These are phyloP conservation scores for Papilio elwesi DNA, from an alignment of 2,888 invertebrate species.

Conservation along the genomic window DNA sequence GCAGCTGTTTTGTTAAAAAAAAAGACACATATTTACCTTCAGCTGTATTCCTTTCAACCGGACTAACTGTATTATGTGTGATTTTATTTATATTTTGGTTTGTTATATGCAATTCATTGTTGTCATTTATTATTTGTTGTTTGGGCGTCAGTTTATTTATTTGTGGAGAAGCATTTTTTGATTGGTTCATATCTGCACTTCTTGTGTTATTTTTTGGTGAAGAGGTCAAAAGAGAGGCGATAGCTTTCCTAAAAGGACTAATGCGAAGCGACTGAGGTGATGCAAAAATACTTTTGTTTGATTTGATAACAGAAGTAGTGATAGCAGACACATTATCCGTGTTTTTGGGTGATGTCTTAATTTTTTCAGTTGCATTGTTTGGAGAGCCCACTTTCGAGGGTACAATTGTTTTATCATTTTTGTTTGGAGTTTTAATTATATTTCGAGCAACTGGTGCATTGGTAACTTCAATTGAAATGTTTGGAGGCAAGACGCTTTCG, in stretches of 20 bases:
- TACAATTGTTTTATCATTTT: slow-evolving; percentile 17
- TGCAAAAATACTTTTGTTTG: slow-evolving; percentile 52
- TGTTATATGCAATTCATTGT: slow-evolving; percentile 48
- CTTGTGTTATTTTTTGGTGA: slow-evolving; percentile 53
- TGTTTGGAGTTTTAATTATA: slow-evolving; percentile 32
- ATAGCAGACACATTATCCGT: slow-evolving; percentile 56
- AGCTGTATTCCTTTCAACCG: slow-evolving; percentile 48
- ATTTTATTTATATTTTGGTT: slow-evolving; percentile 48
- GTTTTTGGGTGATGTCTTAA: slow-evolving; percentile 42
- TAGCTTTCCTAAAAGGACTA: slow-evolving; percentile 51
- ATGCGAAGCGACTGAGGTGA: slow-evolving; percentile 57
- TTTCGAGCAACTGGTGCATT: slow-evolving; percentile 34
- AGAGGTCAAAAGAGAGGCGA: slow-evolving; percentile 45
- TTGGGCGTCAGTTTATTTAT: slow-evolving; percentile 43
- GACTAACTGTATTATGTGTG: slow-evolving; percentile 44
- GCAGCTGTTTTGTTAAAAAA: not conserved
- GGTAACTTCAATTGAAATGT: slow-evolving; percentile 36
- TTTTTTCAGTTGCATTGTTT: slow-evolving; percentile 30
- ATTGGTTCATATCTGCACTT: slow-evolving; percentile 48
- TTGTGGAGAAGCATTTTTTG: slow-evolving; percentile 39
- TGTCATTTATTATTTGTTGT: slow-evolving; percentile 47
- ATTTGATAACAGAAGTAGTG: slow-evolving; percentile 49
- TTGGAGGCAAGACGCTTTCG: slow-evolving; percentile 9
- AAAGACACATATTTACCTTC: slow-evolving; percentile 56
- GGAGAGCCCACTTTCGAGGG: slow-evolving; percentile 25